These are phyloP conservation scores for Bathynomus jamesi DNA, from an alignment of 1,140 invertebrate species.

Conservation along the genomic window DNA sequence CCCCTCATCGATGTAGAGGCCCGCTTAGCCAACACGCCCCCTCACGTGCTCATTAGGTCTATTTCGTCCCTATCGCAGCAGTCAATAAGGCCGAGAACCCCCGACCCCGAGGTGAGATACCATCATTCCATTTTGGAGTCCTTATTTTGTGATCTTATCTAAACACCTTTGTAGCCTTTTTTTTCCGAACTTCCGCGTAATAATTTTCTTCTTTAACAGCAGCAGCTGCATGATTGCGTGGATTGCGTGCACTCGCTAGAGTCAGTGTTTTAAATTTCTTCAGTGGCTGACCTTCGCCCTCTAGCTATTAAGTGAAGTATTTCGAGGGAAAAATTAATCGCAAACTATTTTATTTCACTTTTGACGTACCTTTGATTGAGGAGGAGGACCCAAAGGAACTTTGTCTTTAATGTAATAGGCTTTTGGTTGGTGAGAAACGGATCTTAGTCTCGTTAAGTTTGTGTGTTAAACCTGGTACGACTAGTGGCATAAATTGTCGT, in stretches of 20 bases:
- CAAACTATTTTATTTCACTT: neutral
- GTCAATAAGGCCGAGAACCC: neutral
- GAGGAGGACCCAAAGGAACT: too few species aligned
- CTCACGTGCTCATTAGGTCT: conserved; percentile 6
- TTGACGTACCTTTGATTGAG: neutral
- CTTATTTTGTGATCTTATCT: neutral
- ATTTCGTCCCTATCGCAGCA: conserved; percentile 12
- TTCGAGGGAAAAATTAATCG: neutral
- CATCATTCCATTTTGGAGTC: too few species aligned
- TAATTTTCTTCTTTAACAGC: too few species aligned
- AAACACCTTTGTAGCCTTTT: neutral
- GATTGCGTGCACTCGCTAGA: too few species aligned
- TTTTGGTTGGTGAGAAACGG: too few species aligned
- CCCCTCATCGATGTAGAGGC: conserved; percentile 7
- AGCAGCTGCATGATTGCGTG: too few species aligned
- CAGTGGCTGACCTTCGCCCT: too few species aligned
- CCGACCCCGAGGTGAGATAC: neutral
- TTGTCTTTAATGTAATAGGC: too few species aligned
- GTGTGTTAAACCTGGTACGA: too few species aligned
- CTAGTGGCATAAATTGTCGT: too few species aligned
- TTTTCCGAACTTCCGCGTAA: neutral
- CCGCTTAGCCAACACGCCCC: conserved; percentile 7
- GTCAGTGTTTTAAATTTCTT: too few species aligned
- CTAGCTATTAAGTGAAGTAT: neutral
- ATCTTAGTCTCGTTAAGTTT: too few species aligned